Evolutionary conservation across 1,140 invertebrate species (phyloP), one percentile per base, ranked within the genome.

Genomic region (Dermatophagoides farinae): DNA sequence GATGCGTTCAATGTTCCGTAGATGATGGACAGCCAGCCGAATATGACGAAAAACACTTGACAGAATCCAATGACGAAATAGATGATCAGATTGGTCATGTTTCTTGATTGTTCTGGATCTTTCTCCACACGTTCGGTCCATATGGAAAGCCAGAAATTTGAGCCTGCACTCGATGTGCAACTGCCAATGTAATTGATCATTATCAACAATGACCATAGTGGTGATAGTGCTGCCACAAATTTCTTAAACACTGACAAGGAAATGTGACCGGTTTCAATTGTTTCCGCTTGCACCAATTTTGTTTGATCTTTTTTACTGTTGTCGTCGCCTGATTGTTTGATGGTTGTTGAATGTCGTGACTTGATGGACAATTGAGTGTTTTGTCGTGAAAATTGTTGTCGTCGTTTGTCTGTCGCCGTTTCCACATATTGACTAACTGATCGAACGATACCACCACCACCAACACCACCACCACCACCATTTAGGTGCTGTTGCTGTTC

Each of bases 251-350:
- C 88, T 61, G 75, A 71, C 76, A 84, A 81, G 77, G 89, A 88
- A 0, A 89, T 88, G 70, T 84, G 86, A 64, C 88, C 88, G 10
- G 85, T 91, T 79, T 92, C 85, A 0, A 85, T 74, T 72, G 88
- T 89, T 70, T 92, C 88, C 1, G 75, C 76, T 73, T 92, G 86
- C 65, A 91, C 90, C 6, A 92, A 74, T 73, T 88, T 86, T 66
- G 11, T 16, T 14, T 61, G 20, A 10, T 39, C 9, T 1, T 31
- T 11, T 31, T 4, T 1, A 58, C 9, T 23, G 46, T 1, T 8
- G n/a, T 1, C 6, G 1, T 20, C 6, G 46, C 18, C n/a, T n/a
- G n/a, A n/a, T n/a, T n/a, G n/a, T n/a, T n/a, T 20, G 18, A 20
- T 18, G 1, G 46, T 9, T 47, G 46, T 23, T 47, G 31, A 31